These are phyloP conservation scores for Lingula anatina DNA, from an alignment of 2,888 invertebrate genomes.

Conservation along the genomic window DNA sequence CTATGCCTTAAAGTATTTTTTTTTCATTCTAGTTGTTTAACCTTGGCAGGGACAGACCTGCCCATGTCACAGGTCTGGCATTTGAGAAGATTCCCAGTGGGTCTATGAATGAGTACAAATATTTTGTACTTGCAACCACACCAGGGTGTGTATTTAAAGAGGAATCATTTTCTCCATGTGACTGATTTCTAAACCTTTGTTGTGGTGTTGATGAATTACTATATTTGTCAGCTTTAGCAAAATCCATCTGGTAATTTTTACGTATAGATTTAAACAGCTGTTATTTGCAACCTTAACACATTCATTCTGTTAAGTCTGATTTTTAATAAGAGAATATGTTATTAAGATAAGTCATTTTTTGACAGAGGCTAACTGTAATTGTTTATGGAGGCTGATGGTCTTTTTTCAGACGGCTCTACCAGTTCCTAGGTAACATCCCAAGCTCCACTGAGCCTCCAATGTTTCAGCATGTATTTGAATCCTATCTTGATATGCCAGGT, in stretches of 20 bases:
- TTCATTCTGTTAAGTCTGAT: no score
- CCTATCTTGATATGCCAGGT: slow-evolving; percentile 60
- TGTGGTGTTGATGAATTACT: no score
- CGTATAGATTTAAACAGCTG: no score
- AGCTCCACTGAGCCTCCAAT: slow-evolving; percentile 74
- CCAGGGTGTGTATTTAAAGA: slow-evolving; percentile 53
- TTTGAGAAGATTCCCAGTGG: slow-evolving; percentile 68
- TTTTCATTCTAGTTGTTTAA: slow-evolving; percentile 70
- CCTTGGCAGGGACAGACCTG: slow-evolving; percentile 71
- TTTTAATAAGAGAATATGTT: neutral
- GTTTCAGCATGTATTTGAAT: slow-evolving; percentile 72
- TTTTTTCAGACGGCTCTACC: slow-evolving; percentile 67
- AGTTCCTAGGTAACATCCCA: slow-evolving; percentile 72
- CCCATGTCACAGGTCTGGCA: slow-evolving; percentile 82
- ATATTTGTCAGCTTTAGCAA: no score
- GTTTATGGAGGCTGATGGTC: neutral
- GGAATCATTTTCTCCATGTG: no score
- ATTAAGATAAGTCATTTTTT: neutral
- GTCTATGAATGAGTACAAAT: slow-evolving; percentile 59
- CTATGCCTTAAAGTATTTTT: no score
- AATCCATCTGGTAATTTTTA: no score
- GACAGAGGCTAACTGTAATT: no score
- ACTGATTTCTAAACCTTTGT: no score
- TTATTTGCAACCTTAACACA: no score
- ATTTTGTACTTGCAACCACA: slow-evolving; percentile 79